Evolutionary conservation across 2,888 invertebrate species (phyloP), one percentile per base, ranked within the genome.

Genomic region (Tipula helvola): DNA sequence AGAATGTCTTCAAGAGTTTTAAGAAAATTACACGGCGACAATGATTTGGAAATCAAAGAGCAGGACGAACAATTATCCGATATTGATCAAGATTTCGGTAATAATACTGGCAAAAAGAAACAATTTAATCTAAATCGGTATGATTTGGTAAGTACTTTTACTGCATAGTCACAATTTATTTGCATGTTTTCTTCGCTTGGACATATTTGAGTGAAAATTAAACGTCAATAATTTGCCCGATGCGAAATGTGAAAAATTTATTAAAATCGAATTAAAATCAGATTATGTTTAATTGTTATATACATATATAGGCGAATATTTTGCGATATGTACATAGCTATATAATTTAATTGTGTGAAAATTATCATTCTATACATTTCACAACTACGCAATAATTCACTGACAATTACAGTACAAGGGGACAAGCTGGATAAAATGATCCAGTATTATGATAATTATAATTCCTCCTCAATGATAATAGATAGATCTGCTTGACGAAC

Each of bases 1-100:
- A 88, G 88, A 88, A 95, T 95, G 95, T 95, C 95, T 71, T 94
- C 94, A 44, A 92, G 95, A 89, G 93, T 94, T 88, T 91, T 95
- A 88, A 93, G 94, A 88, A 95, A 95, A 90, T 90, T 95, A 89
- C 94, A 94, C 89, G 94, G 94, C 47, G 93, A 92, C 71, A 93
- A 93, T 89, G 92, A 93, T 88, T 89, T 92, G 88, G 89, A 89
- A 86, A 87, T 89, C n/a, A 89, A 88, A 41, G 90, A 90, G 85
- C 91, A 91, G 85, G 93, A 92, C 88, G 93, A 92, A 89, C 90
- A 92, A 87, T 90, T 89, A 87, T 89, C 89, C 36, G 90, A 91
- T 44, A 90, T 90, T 84, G 90, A 90, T 10, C 93, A 93, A 87
- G 93, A 93, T 89, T 90, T 91, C 86, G 91, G 90, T 87, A 28